These are phyloP conservation scores for Tychaedon coryphoeus DNA, from an alignment of 2,113 vertebrate species.

Conservation along the genomic window DNA sequence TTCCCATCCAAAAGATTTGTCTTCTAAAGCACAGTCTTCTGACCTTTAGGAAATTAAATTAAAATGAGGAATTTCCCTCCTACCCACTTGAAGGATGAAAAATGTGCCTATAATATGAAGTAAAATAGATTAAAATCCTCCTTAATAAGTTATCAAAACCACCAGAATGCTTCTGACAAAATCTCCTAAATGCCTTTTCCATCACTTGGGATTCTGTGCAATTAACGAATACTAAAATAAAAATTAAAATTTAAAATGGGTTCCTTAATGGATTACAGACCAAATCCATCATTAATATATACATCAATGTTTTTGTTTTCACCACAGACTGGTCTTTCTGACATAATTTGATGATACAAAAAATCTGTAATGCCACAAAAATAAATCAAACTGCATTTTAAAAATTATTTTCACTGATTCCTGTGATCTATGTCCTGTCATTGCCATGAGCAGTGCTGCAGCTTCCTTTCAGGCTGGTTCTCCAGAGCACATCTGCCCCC, in stretches of 20 bases:
- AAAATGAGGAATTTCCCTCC: neutral
- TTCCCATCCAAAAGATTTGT: neutral
- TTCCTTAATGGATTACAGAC: neutral
- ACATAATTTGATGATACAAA: neutral
- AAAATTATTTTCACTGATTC: neutral
- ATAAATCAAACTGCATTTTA: neutral
- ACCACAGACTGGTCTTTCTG: conserved; percentile 21
- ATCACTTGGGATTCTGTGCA: neutral
- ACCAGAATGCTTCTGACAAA: neutral
- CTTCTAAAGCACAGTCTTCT: neutral
- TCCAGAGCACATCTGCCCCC: neutral
- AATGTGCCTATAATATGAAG: neutral
- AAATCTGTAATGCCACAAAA: neutral
- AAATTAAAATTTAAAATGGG: neutral
- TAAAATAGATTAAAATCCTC: neutral
- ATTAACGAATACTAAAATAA: neutral
- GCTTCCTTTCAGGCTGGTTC: neutral
- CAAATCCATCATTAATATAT: conserved; percentile 19
- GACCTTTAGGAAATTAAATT: conserved; percentile 35
- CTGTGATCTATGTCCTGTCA: neutral
- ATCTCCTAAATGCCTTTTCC: neutral
- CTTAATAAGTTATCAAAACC: conserved; percentile 17
- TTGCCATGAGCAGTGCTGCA: neutral
- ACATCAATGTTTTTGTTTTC: conserved; percentile 20
- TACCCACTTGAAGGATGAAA: neutral